Base-by-base conservation (phyloP, 2,888 invertebrate species). In the Pammene aurita region DNA sequence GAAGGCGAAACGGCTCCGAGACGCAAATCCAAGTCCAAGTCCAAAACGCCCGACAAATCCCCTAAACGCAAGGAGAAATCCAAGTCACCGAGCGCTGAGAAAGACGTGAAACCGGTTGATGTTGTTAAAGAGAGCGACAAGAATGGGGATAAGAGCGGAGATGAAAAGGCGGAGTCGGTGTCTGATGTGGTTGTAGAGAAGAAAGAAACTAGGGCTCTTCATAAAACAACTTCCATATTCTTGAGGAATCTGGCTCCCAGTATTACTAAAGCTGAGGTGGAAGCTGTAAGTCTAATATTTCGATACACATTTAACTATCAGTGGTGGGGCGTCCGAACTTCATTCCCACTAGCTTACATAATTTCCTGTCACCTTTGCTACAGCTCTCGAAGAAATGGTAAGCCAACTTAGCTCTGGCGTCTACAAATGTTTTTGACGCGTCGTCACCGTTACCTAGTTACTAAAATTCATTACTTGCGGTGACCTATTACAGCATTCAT, bases 221-320 rank as follows among this genome's bases (percentile, higher is more conserved):
- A 99, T 86, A 97, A 98, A 82, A 99, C 99, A 0, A 97, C 98
- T 35, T 99, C 99, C 1, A 99, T 99, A 77, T 99, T 99, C 84
- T 93, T 99, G 69, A 94, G 99, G 57, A 99, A 99, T 88, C 94
- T 99, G 68, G 98, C 99, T 0, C 98, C 99, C 0, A 96, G 97
- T 0, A 98, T 99, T 69, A 99, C 99, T 0, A 97, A 98, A 80
- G 96, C 97, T 60, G 99, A 99, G 93, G 97, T 99, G 6, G 99
- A 99, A 93, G 96, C 97, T 42, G 96, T 98, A 84, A 93, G 95
- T 93, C 50, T 41, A 11, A 46, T 16, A 0, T 34, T 34, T 14
- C 7, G 2, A 35, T 9, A 9, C 38, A n/a, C n/a, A n/a, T n/a
- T 26, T 26, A 26, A 26, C 26, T 26, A 26, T 26, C 26, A 26